These are phyloP conservation scores for Epizoanthus rinbou DNA, from an alignment of 92 coral and sea anemone genomes.

Conservation along the genomic window DNA sequence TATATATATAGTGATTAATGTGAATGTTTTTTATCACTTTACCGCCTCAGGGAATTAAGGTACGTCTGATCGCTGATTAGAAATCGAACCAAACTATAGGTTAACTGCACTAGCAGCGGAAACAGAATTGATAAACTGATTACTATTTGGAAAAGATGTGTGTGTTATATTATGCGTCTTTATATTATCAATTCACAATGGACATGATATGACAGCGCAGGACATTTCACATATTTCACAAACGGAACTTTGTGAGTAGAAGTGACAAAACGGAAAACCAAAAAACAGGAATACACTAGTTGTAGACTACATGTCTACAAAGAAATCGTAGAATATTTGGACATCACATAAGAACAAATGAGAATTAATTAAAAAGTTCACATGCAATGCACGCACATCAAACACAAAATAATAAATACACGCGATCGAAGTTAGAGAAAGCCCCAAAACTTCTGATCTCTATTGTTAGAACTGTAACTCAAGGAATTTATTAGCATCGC, in stretches of 20 bases:
- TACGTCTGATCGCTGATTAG: neutral
- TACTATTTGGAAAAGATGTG: no score
- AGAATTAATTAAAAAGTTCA: no score
- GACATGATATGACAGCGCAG: no score
- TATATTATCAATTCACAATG: no score
- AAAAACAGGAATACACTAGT: neutral
- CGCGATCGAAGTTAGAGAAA: neutral
- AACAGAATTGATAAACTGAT: neutral
- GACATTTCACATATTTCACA: no score
- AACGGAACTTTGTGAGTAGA: no score
- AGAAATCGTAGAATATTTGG: neutral
- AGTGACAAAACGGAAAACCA: neutral
- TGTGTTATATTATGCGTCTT: no score
- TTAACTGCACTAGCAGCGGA: neutral
- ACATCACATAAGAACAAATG: neutral
- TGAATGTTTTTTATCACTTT: neutral
- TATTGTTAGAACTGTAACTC: neutral
- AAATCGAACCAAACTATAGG: neutral
- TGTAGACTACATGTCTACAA: conserved; percentile 2
- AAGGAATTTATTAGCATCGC: neutral
- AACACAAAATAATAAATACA: no score
- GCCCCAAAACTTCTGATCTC: neutral
- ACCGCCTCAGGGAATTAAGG: neutral
- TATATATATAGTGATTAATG: no score
- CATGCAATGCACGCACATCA: neutral